Evolutionary conservation across 2,888 invertebrate genomes (phyloP), one percentile per base, ranked within the genome.

Genomic region (Leptinotarsa tumamoca): DNA sequence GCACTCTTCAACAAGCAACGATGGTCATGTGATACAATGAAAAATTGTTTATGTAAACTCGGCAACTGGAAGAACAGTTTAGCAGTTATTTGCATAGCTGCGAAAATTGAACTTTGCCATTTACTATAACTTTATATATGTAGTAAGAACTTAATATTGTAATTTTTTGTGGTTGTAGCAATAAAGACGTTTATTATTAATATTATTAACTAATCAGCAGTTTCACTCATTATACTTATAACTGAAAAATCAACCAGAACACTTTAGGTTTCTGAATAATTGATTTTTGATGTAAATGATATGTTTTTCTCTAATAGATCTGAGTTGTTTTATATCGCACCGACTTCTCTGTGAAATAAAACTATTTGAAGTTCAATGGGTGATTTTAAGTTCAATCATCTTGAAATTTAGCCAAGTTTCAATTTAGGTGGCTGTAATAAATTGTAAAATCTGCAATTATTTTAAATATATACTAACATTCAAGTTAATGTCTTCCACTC

Each of bases 401-500:
- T 58, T 58, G 58, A 58, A 18, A 58, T 23, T 23, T 15, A 58
- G 58, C 58, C 58, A 58, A 58, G 58, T 58, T 58, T 58, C 58
- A 58, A 58, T 58, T 58, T 58, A 58, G 58, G 58, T 58, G 58
- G 23, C 58, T 23, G 15, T 58, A 23, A 58, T 58, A 58, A 23
- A 23, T 58, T 58, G 21, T 58, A 13, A 58, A 58, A 58, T 58
- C 23, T 58, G 58, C 58, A 23, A 58, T 58, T 58, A 58, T 58
- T 58, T 58, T 23, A 58, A 58, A 58, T 58, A 23, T 58, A 58
- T 58, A 58, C 58, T 23, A 58, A 14, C 58, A 58, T 58, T 58
- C 23, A 58, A 58, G 58, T 58, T 58, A 58, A 58, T 23, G 58
- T 58, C 58, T 58, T 58, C 58, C 58, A 58, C 58, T 58, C 58